Evolutionary conservation across 2,797 vertebrate species (phyloP), one percentile per base, ranked within the genome.

Genomic region (Falco naumanni): DNA sequence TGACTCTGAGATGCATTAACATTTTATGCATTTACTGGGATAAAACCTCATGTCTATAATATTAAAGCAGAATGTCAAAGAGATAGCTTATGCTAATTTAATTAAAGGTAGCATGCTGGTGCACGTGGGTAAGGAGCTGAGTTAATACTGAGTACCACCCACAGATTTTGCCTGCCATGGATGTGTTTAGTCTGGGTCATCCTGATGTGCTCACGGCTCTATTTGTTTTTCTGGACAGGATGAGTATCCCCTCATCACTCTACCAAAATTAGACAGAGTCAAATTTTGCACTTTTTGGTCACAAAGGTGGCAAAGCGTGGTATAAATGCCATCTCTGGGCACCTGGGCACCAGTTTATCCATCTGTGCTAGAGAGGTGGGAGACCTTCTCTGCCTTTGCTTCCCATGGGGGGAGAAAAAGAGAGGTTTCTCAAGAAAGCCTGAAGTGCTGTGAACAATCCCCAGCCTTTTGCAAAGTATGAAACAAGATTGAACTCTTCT

Each of bases 1-100:
- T 60, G 14, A 68, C 66, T 75, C 59, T 31, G 56, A 65, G 70
- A 91, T 60, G 48, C 26, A 0, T 70, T 89, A 80, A n/a, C 16
- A 22, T 87, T 95, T 95, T 87, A 60, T 80, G 43, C 68, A 47
- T 90, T 96, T 94, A 66, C 78, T 77, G 74, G 81, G 75, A 60
- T 91, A 94, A 93, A 94, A 47, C 51, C 77, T 90, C 1, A 4
- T 87, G 68, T 87, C 87, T 95, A 22, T 82, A 70, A 82, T n/a
- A 70, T 77, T 91, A 82, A 95, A 93, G 94, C 70, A 89, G 83
- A 87, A 70, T 72, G 81, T 93, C 94, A 93, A 90, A 87, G 90
- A 92, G 43, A 79, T 33, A 84, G 77, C 77, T 94, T 96, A 93
- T 97, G 96, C 81, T 97, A 96, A 96, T 96, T 96, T 94, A 96